phyloP scores from a whole-genome alignment of 2,113 vertebrate genomes.

The Crotalus viridis region DNA sequence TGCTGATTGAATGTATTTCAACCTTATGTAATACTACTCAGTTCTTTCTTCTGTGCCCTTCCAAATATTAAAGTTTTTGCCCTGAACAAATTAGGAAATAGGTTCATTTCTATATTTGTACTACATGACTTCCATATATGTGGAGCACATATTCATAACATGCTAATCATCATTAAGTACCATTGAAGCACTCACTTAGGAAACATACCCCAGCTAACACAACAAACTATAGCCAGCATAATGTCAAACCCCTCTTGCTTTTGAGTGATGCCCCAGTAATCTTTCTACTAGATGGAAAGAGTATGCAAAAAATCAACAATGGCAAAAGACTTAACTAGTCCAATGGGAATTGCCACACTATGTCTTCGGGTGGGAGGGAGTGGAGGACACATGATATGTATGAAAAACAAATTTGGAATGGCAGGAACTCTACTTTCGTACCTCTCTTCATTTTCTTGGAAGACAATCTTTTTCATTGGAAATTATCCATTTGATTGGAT shows the following conservation, averaged over 20 bases:
- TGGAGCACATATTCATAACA: neutral
- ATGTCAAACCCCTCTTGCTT: neutral
- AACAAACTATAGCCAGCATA: neutral
- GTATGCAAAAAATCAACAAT: neutral
- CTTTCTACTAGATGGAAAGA: neutral
- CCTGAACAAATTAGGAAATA: neutral
- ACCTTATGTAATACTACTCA: neutral
- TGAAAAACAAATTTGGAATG: neutral
- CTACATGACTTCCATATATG: neutral
- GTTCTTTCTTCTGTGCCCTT: neutral
- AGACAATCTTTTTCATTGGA: neutral
- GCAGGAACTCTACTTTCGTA: neutral
- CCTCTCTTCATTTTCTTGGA: neutral
- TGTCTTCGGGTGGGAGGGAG: neutral
- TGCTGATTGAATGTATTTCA: neutral
- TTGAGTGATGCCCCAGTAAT: neutral
- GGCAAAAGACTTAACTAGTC: neutral
- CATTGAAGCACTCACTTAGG: neutral
- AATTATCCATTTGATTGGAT: neutral
- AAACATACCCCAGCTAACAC: neutral
- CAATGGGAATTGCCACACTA: neutral
- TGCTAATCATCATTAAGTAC: neutral
- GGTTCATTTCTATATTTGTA: neutral
- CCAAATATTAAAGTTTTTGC: neutral
- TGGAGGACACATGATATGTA: neutral